Percentiles rank a stretch among this genome's conserved stretches.
phyloP scores from a whole-genome alignment of 2,113 vertebrate genomes.

The Seriola rivoliana region DNA sequence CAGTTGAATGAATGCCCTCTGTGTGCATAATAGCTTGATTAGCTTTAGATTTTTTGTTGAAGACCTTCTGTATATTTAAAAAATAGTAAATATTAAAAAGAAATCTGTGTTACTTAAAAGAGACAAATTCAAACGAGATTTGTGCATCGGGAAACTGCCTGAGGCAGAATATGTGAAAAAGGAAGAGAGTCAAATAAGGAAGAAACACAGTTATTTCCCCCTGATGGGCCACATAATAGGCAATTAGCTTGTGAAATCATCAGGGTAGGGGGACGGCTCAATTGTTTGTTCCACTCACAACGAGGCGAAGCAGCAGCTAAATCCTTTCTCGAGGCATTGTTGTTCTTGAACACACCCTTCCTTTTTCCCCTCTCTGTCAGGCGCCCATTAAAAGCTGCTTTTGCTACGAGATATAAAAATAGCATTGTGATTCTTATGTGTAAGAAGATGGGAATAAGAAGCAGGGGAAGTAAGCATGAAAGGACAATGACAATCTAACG shows the following conservation, averaged over 20 bases:
- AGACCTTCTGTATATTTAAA: not conserved
- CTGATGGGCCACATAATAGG: constrained; percentile 60
- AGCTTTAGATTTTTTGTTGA: not conserved
- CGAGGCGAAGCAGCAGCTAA: constrained; percentile 50
- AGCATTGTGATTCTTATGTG: constrained; percentile 43
- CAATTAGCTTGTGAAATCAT: constrained; percentile 72
- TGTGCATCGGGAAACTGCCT: constrained; percentile 14
- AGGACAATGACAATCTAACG: not conserved
- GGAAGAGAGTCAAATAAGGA: constrained; percentile 33
- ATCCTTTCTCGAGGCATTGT: constrained; percentile 59
- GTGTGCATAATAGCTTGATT: not conserved
- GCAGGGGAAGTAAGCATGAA: not conserved
- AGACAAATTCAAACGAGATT: constrained; percentile 35
- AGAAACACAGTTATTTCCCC: constrained; percentile 46
- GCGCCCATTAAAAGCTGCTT: constrained; percentile 33
- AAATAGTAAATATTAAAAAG: not conserved
- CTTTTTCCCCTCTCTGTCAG: constrained; percentile 30
- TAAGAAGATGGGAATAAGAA: constrained; percentile 56
- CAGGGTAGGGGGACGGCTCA: constrained; percentile 15
- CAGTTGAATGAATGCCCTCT: not conserved
- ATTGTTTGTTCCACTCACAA: constrained; percentile 65
- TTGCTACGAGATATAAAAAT: constrained; percentile 61
- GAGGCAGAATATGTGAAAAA: constrained; percentile 21
- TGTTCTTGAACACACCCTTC: constrained; percentile 53
- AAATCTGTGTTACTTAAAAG: not conserved